Base-by-base conservation (phyloP, 2,113 vertebrate species). In the Paradoxurus hermaphroditus region DNA sequence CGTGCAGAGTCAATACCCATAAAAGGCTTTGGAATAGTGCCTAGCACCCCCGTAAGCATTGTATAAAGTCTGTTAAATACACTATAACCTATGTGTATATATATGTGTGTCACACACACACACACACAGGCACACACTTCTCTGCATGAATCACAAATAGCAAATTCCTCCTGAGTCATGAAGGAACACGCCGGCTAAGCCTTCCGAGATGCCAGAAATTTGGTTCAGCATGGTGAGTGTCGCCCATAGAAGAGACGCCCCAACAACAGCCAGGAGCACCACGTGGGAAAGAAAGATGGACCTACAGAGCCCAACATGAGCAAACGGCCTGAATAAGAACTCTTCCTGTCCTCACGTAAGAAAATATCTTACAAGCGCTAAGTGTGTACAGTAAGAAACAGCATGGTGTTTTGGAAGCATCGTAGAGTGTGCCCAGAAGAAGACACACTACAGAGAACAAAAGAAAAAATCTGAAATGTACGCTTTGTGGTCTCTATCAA, bases 391-490 rank as follows among this genome's bases (percentile, higher is more conserved):
- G 41, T 44, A 70, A 73, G 8, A 81, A 83, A 83, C n/a, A 62
- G 36, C 23, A 59, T 0, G 7, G 11, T 1, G 13, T 4, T 18
- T 8, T 2, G 2, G 23, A 77, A n/a, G 5, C 25, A 39, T 9
- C 5, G 10, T 4, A n/a, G 73, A 65, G 65, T 8, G 34, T 10
- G 19, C 23, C 49, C 12, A 4, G 23, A n/a, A 67, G 31, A 87
- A 84, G 21, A 86, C 0, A 49, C 1, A 29, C 19, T 7, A 10
- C 15, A 68, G 68, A 36, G 27, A 49, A 75, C 15, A 63, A n/a
- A 86, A 83, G 63, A 1, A 59, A 18, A 39, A 36, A 29, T 49
- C 46, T 34, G 36, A 85, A 95, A 36, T 1, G 1, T 51, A 8
- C 15, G 8, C 25, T 79, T 68, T 41, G 51, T 51, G 44, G n/a